phyloP scores from a whole-genome alignment of 2,113 vertebrate genomes.

The Dermatemys mawii region DNA sequence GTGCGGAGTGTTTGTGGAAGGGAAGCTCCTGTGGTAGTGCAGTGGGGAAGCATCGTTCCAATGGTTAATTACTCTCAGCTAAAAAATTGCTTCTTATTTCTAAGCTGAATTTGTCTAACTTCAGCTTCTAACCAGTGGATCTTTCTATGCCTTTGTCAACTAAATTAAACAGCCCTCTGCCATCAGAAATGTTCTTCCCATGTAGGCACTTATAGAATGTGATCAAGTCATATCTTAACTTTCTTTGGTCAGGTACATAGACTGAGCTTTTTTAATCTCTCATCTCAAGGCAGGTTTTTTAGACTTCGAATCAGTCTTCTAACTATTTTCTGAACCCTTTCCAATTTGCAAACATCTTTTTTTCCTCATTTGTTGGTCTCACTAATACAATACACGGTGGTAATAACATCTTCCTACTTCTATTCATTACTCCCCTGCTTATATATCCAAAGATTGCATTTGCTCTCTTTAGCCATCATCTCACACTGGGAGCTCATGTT shows the following conservation, averaged over 20 bases:
- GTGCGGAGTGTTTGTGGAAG: background rate
- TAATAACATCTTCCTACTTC: background rate
- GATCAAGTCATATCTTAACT: background rate
- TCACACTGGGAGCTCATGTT: background rate
- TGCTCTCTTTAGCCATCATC: background rate
- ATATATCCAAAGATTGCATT: background rate
- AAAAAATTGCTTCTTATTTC: background rate
- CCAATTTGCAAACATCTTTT: background rate
- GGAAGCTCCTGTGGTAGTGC: background rate
- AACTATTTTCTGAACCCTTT: background rate
- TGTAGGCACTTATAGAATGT: background rate
- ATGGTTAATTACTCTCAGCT: background rate
- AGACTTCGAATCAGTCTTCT: background rate
- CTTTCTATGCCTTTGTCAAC: background rate
- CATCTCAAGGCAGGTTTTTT: background rate
- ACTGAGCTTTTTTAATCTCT: background rate
- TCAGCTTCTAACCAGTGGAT: background rate
- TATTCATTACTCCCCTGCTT: background rate
- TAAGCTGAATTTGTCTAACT: background rate
- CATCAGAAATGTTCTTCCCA: background rate
- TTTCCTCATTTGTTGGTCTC: background rate
- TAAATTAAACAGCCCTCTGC: background rate
- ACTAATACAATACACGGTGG: background rate
- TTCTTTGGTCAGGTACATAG: background rate
- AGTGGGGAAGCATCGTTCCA: background rate